Evolutionary conservation across 1,140 invertebrate species (phyloP), one percentile per base, ranked within the genome.

Genomic region (Aphelinus certus): DNA sequence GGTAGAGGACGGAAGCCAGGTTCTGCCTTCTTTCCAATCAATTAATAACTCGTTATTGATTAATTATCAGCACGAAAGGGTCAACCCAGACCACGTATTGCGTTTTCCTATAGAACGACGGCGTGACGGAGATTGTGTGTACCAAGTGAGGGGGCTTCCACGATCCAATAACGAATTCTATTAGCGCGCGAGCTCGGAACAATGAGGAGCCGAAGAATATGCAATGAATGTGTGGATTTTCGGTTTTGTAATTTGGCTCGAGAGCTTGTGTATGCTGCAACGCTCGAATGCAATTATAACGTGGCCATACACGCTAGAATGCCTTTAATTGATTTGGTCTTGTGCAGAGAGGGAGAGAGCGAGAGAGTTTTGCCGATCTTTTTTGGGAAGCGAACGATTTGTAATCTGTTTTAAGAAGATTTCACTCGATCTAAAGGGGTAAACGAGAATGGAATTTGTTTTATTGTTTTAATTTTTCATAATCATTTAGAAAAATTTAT

Each of bases 31-130:
- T 69, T 69, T 71, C 71, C 65, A 55, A 76, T 53, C 79, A 83
- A 83, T 83, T 81, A 83, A 82, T 80, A 83, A 81, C 80, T 77
- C 78, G 78, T 77, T 82, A 82, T 81, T 82, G 80, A 83, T 83
- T 81, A 81, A 83, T 83, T 78, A 78, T 76, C 73, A 68, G 48
- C 61, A 70, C 45, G 2, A 3, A 3, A 63, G 6, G 43, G 43
- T 2, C 10, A 26, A 26, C 26, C 26, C 26, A 26, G 26, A 26
- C 26, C 26, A 26, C 26, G 26, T 26, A 26, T 26, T 26, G 26
- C 26, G 26, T 26, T 26, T 26, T 26, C 26, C 26, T 26, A 26
- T 26, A 26, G 26, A 26, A 26, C 26, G 26, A 26, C 26, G 26
- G 26, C 26, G 26, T 26, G 26, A 26, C 26, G 26, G 26, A 26